These are phyloP conservation scores for Melolontha melolontha DNA, from an alignment of 2,888 invertebrate genomes.

Conservation along the genomic window DNA sequence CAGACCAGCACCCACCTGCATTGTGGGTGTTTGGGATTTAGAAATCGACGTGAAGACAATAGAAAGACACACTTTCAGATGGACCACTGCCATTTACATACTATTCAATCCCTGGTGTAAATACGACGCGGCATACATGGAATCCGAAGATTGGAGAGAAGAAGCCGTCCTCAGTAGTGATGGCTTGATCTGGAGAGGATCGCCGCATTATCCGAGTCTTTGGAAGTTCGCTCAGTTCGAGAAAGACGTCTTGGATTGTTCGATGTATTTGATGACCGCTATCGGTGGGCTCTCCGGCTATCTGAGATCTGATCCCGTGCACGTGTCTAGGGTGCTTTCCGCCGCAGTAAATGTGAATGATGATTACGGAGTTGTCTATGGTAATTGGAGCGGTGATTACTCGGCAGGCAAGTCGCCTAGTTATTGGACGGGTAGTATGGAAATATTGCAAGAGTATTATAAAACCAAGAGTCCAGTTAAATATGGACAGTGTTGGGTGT, in stretches of 20 bases:
- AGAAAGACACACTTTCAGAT: constrained; percentile 75
- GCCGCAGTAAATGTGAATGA: constrained; percentile 86
- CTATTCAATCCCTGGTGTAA: constrained; percentile 84
- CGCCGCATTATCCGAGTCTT: constrained; percentile 75
- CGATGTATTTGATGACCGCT: constrained; percentile 74
- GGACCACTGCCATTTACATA: constrained; percentile 78
- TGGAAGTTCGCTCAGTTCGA: constrained; percentile 85
- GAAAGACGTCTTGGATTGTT: constrained; percentile 74
- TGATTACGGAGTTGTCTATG: constrained; percentile 83
- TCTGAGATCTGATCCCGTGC: constrained; percentile 80
- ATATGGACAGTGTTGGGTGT: constrained; percentile 93
- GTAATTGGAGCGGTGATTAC: constrained; percentile 87
- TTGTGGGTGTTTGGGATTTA: constrained; percentile 43
- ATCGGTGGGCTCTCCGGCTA: constrained; percentile 71
- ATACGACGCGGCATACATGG: constrained; percentile 79
- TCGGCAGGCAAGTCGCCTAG: constrained; percentile 84
- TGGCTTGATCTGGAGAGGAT: constrained; percentile 81
- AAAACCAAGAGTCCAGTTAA: constrained; percentile 83
- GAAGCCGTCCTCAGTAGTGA: constrained; percentile 80
- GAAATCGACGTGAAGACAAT: constrained; percentile 61
- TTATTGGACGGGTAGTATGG: constrained; percentile 85
- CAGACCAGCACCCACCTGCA: constrained; percentile 73
- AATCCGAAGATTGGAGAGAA: constrained; percentile 72
- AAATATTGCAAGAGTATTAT: constrained; percentile 83
- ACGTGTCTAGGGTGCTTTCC: constrained; percentile 79